Evolutionary conservation across 2,888 invertebrate genomes (phyloP), one percentile per base, ranked within the genome.

Genomic region (Atethmia centrago): DNA sequence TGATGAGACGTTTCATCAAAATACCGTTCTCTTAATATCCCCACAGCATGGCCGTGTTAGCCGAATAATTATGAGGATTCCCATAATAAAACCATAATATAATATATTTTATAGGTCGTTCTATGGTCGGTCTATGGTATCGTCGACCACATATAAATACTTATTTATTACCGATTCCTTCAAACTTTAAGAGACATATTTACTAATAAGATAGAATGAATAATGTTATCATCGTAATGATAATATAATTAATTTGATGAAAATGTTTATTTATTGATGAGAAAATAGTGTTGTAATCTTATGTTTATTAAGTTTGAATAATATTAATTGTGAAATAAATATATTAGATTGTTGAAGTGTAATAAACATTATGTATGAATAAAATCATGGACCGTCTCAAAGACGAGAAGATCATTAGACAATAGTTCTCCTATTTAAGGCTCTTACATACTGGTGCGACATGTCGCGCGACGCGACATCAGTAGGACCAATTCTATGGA

Each of bases 81-180:
- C 62, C 16, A 28, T 79, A 76, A 74, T 76, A 19, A 80, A 72
- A 75, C 56, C 47, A 49, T 80, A 73, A 73, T 73, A 74, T 74
- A 61, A 58, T 67, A 28, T 56, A 21, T 59, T 64, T 74, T 71
- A 62, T 67, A 63, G 36, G 62, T 72, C 64, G 45, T 42, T 61
- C 56, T 56, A 62, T 47, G 49, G 58, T 19, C 31, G 58, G 31
- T 70, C 49, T 65, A 19, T 49, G 49, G 0, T 25, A 19, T 36
- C 36, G 28, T 12, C 25, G n/a, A 25, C 58, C n/a, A n/a, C 19
- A 56, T 71, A 36, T 61, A 25, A 5, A 31, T 47, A n/a, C 16
- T 71, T 71, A 79, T 80, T 75, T 80, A 78, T 69, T 2, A 56
- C 25, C 40, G 16, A 63, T 74, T 77, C 63, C 63, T 68, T 40